Base-by-base conservation (phyloP, 2,888 invertebrate genomes). In the Apamea epomidion region DNA sequence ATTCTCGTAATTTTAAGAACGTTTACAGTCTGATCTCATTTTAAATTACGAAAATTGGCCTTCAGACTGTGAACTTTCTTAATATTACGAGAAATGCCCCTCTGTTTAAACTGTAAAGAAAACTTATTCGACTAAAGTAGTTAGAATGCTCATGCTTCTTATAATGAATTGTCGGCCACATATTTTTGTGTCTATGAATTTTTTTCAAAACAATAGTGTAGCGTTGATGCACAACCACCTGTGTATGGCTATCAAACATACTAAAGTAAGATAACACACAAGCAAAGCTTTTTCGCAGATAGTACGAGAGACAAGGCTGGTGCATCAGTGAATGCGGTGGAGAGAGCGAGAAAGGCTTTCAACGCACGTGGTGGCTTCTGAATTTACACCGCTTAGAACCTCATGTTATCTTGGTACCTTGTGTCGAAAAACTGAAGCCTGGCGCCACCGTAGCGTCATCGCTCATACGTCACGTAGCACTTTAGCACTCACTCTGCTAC, bases 381-480 rank as follows among this genome's bases (percentile, higher is more conserved):
- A 25, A 62, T 0, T 51, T 42, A 25, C 2, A 29, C 48, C 25
- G 7, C 72, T 72, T 68, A 0, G 16, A 25, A n/a, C 2, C 0
- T 42, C 6, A 64, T 82, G 37, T n/a, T 45, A 25, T 82, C 78
- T 62, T 83, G 21, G 78, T 82, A 82, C 8, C 18, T 62, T 42
- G 45, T 45, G 68, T 72, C 14, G 54, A 25, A 51, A 82, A 68
- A 78, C 67, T 78, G 72, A 68, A 72, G 25, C 54, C 37, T 58
- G 37, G 48, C 72, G 58, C 54, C 45, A 58, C 54, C 29, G 62
- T 68, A 73, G 25, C 72, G 82, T 82, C 83, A 82, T 82, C n/a
- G n/a, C 5, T 10, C 64, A 4, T 58, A 72, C 82, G 83, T 82
- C 45, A 78, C 78, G 37, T 72, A 72, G 58, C 32, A 60, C 68